These are phyloP conservation scores for Muscicapa striata DNA, from an alignment of 2,797 vertebrate genomes.

Conservation along the genomic window DNA sequence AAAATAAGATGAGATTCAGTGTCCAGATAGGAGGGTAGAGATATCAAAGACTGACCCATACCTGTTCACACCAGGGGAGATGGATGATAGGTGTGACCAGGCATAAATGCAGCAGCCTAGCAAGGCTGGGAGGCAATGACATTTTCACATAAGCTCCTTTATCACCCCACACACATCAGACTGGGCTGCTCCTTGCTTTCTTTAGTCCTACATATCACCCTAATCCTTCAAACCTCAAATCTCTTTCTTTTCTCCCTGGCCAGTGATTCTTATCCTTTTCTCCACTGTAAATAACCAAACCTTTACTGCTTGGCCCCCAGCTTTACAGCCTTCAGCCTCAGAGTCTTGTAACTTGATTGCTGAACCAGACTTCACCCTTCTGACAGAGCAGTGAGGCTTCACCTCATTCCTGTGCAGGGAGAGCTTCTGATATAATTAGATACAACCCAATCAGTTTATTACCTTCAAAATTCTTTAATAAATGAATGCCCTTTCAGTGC, in stretches of 20 bases:
- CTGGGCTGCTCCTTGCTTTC: not conserved
- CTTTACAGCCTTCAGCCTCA: not conserved
- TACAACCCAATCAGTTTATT: not conserved
- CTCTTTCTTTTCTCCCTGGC: not conserved
- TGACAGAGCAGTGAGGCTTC: not conserved
- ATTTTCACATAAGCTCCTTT: not conserved
- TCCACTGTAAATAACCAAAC: not conserved
- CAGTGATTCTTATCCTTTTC: not conserved
- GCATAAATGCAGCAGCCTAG: not conserved
- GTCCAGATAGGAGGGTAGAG: not conserved
- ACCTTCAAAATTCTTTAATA: not conserved
- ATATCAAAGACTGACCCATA: not conserved
- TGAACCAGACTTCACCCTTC: slow-evolving; percentile 31
- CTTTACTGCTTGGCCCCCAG: not conserved
- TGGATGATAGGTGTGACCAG: not conserved
- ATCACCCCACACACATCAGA: not conserved
- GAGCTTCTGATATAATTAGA: not conserved
- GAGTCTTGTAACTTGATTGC: not conserved
- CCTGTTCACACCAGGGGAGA: not conserved
- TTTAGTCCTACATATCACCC: not conserved
- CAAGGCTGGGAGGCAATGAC: not conserved
- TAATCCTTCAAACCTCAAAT: not conserved
- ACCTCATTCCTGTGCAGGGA: not conserved
- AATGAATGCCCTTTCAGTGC: not conserved
- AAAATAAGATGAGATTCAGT: not conserved